Evolutionary conservation across 1,140 invertebrate species (phyloP).

Genomic region (Drosophila ananassae): DNA sequence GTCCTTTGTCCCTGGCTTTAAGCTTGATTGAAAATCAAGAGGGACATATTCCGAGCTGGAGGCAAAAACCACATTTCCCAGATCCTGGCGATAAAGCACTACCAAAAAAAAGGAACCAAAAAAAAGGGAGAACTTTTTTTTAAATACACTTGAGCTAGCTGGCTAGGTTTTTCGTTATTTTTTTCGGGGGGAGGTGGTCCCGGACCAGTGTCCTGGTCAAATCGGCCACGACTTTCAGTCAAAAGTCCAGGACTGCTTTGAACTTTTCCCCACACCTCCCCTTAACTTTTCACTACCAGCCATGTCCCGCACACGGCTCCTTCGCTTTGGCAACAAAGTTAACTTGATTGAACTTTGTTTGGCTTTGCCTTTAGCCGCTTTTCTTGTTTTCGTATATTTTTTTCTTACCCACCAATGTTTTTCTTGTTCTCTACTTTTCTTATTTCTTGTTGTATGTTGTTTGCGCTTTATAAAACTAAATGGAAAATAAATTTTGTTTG

Average conservation of each 20-base stretch:
- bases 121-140: slow-evolving; percentile 38
- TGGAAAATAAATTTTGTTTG: slow-evolving; percentile 83
- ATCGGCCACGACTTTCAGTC: slow-evolving; percentile 73
- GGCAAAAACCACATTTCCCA: slow-evolving; percentile 36
- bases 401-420: slow-evolving; percentile 25
- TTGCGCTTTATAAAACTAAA: slow-evolving; percentile 79
- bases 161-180: slow-evolving; percentile 11
- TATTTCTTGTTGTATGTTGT: slow-evolving; percentile 54
- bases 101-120: not conserved
- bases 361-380: slow-evolving; percentile 79
- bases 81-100: slow-evolving; percentile 64
- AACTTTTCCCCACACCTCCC: slow-evolving; percentile 49
- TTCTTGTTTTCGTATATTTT: slow-evolving; percentile 51
- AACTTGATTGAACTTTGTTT: slow-evolving; percentile 83
- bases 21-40: slow-evolving; percentile 55
- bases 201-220: slow-evolving; percentile 51
- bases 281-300: not conserved
- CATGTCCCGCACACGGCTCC: slow-evolving; percentile 27
- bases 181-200: not conserved
- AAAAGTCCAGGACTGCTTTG: slow-evolving; percentile 72
- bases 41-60: slow-evolving; percentile 1
- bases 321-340: slow-evolving; percentile 77
- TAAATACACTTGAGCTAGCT: slow-evolving; percentile 59
- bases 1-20: slow-evolving; percentile 47
- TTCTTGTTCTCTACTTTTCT: slow-evolving; percentile 33